Conservation (phyloP, 2,888 invertebrate genomes). For the Metallyticus violacea region DNA sequence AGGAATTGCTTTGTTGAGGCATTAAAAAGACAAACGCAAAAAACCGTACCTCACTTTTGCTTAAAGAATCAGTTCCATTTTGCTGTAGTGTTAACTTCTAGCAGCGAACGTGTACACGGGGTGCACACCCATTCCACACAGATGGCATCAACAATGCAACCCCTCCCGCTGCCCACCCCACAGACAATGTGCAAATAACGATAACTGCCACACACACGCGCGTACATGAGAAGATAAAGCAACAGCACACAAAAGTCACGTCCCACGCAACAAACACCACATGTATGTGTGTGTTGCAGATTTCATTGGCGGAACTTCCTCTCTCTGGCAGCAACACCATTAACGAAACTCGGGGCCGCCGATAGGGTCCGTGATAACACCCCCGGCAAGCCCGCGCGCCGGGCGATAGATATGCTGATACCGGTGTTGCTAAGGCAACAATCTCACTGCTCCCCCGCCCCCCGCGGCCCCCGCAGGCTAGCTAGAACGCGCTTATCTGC, state of each 20-base stretch:
- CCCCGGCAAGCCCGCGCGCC: neutral
- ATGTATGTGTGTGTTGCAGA: slow-evolving; percentile 18
- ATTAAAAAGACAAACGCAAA: too few relatives aligned
- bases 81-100: too few relatives aligned
- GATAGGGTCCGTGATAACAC: slow-evolving; percentile 25
- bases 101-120: too few relatives aligned
- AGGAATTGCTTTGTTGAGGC: too few relatives aligned
- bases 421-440: slow-evolving; percentile 31
- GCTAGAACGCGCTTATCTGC: slow-evolving; percentile 45
- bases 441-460: slow-evolving; percentile 15
- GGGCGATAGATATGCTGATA: slow-evolving; percentile 25
- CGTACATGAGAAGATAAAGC: neutral
- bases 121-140: neutral
- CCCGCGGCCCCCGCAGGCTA: slow-evolving; percentile 36
- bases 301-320: slow-evolving; percentile 21
- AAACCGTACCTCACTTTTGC: too few relatives aligned
- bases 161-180: neutral
- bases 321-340: slow-evolving; percentile 30
- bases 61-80: neutral
- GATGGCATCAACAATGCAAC: slow-evolving; percentile 10
- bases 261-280: neutral
- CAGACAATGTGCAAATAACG: neutral
- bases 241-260: neutral
- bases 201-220: neutral
- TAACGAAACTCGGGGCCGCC: slow-evolving; percentile 23